Evolutionary conservation across 2,797 vertebrate species (phyloP).

Genomic region (Paedocypris micromegethes): DNA sequence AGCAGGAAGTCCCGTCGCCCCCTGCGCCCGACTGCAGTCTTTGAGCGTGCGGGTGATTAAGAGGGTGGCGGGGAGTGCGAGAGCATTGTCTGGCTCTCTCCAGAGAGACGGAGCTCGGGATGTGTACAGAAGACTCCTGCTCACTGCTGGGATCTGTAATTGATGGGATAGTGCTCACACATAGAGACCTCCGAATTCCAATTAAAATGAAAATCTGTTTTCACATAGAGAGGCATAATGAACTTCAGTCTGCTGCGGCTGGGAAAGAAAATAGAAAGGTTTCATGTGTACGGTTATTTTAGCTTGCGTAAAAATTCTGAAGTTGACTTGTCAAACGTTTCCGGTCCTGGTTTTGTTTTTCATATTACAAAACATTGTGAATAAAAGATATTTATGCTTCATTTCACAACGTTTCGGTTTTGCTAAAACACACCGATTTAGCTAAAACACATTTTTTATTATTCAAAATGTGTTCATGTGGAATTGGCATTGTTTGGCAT

Average conservation of each 20-base stretch:
- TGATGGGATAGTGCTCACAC: constrained; percentile 15
- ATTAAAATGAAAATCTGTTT: constrained; percentile 63
- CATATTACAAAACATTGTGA: no score
- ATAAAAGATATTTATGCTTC: no score
- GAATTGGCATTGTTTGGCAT: no score
- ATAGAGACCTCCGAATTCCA: constrained; percentile 46
- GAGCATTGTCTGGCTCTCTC: constrained; percentile 34
- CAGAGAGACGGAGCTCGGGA: constrained; percentile 21
- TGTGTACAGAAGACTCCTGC: constrained; percentile 29
- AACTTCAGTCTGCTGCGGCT: constrained; percentile 52
- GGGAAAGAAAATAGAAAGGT: constrained; percentile 12
- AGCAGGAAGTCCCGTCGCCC: constrained; percentile 10
- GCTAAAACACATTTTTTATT: no score
- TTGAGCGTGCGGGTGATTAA: constrained; percentile 33
- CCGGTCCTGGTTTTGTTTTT: no score
- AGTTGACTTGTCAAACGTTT: background rate
- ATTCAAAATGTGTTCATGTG: no score
- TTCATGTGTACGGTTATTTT: constrained; percentile 26
- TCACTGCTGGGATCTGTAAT: constrained; percentile 22
- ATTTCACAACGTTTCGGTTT: no score
- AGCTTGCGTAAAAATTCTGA: constrained; percentile 8
- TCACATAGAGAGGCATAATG: constrained; percentile 59
- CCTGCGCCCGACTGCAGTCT: constrained; percentile 13
- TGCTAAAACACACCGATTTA: no score
- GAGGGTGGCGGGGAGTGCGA: constrained; percentile 19